Percentiles rank a stretch among this genome's conserved stretches.
Evolutionary conservation across 2,888 invertebrate genomes (phyloP).

Genomic region (Ichneumoninae sp.): DNA sequence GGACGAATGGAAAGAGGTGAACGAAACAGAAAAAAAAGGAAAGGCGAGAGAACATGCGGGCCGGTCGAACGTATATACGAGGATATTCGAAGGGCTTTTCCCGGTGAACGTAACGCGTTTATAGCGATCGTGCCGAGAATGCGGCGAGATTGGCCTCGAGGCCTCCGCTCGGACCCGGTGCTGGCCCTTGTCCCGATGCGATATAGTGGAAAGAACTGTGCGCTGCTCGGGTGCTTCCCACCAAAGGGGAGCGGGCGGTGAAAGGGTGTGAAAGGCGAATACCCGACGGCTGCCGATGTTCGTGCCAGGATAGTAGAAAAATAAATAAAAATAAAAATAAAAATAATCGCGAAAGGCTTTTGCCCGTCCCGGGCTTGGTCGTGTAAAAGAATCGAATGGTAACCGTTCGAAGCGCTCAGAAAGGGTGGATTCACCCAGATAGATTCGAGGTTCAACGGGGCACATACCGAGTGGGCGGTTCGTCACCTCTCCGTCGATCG

Average conservation of each 20-base stretch:
- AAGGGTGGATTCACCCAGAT: background rate
- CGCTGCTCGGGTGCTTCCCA: background rate
- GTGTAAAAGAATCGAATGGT: constrained; percentile 15
- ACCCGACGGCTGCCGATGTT: background rate
- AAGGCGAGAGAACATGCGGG: background rate
- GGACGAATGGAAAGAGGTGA: constrained; percentile 3
- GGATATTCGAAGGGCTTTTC: constrained; percentile 55
- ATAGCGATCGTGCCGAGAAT: constrained; percentile 74
- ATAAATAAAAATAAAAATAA: constrained; percentile 11
- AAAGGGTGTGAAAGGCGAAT: constrained; percentile 5
- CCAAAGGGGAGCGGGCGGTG: background rate
- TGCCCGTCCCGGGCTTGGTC: background rate
- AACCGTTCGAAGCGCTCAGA: background rate
- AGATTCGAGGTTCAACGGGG: constrained; percentile 57
- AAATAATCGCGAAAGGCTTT: constrained; percentile 9
- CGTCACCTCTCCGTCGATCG: constrained; percentile 60
- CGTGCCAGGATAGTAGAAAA: constrained; percentile 1
- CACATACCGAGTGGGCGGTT: constrained; percentile 43
- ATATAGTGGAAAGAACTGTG: constrained; percentile 49
- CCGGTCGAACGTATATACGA: constrained; percentile 19
- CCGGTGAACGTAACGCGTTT: constrained; percentile 69
- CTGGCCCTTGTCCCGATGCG: constrained; percentile 39
- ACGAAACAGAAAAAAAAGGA: background rate
- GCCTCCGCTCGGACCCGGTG: constrained; percentile 29
- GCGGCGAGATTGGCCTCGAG: constrained; percentile 50